Percentiles rank a stretch among this genome's conserved stretches.
Conservation (phyloP, 1,140 invertebrate genomes). For the Lordiphosa clarofinis region DNA sequence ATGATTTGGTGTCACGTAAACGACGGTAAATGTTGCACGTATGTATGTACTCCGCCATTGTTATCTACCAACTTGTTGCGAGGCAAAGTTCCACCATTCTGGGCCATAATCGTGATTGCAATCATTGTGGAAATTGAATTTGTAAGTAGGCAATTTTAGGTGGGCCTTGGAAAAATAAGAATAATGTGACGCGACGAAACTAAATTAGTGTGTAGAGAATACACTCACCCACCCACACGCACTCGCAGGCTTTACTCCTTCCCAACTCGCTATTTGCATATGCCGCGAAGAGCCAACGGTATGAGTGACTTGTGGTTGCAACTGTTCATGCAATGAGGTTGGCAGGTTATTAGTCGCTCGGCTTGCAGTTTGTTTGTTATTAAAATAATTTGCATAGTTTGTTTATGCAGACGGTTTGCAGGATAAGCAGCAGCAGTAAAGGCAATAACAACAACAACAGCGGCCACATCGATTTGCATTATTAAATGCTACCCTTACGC, state of each 20-base stretch:
- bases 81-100: no score
- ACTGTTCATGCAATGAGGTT: conserved; percentile 13
- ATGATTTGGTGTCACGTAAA: conserved; percentile 59
- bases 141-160: conserved; percentile 68
- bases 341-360: conserved; percentile 53
- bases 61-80: conserved; percentile 10
- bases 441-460: conserved; percentile 15
- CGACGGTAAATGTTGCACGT: conserved; percentile 66
- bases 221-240: conserved; percentile 9
- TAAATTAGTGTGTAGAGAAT: conserved; percentile 42
- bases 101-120: conserved; percentile 55
- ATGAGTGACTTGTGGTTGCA: conserved; percentile 60
- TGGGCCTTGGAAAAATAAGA: conserved; percentile 50
- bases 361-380: conserved; percentile 58
- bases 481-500: conserved; percentile 66
- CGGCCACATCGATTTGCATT: conserved; percentile 54
- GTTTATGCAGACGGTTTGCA: conserved; percentile 49
- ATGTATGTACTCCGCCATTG: conserved; percentile 24
- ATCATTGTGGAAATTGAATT: conserved; percentile 73
- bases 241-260: conserved; percentile 6
- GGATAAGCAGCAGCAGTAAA: conserved; percentile 2
- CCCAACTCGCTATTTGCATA: conserved; percentile 51
- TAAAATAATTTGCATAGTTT: conserved; percentile 67
- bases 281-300: conserved; percentile 54
- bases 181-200: conserved; percentile 59